Conservation (phyloP, 1,140 invertebrate genomes). For the Lordiphosa clarofinis region DNA sequence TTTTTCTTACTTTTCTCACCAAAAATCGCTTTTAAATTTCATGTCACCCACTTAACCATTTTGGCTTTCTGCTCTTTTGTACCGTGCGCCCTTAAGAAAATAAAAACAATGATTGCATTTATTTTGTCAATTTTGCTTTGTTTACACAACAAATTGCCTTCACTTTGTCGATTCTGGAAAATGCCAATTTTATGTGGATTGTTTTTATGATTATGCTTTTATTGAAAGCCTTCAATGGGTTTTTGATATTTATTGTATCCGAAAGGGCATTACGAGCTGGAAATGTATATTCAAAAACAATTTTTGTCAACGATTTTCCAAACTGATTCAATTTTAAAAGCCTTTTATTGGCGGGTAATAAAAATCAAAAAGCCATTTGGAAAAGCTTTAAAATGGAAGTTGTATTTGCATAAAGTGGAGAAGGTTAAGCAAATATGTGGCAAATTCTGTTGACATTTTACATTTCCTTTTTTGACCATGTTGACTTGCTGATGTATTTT, state of each 20-base stretch:
- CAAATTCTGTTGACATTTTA: constrained; percentile 4
- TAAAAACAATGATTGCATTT: constrained; percentile 37
- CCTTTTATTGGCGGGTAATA: constrained; percentile 30
- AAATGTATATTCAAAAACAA: constrained; percentile 46
- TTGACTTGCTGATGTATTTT: too few species aligned
- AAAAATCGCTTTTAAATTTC: constrained; percentile 20
- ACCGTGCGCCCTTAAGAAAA: constrained; percentile 27
- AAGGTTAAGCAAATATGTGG: not conserved
- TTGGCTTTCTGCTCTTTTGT: constrained; percentile 25
- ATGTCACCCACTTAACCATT: constrained; percentile 6
- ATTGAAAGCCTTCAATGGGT: constrained; percentile 39
- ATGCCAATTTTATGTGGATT: constrained; percentile 20
- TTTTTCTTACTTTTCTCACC: constrained; percentile 11
- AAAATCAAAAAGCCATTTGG: constrained; percentile 46
- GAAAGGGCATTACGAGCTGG: constrained; percentile 37
- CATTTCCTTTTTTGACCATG: not conserved
- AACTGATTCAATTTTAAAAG: constrained; percentile 53
- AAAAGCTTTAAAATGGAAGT: constrained; percentile 16
- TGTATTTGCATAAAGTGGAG: constrained; percentile 29
- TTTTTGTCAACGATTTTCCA: constrained; percentile 43
- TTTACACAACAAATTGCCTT: constrained; percentile 19
- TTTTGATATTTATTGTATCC: constrained; percentile 62
- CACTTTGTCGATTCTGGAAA: constrained; percentile 27
- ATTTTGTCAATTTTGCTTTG: constrained; percentile 15
- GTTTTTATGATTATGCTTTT: constrained; percentile 28